Evolutionary conservation across 1,140 invertebrate genomes (phyloP).

Genomic region (Pseudomyrmex gracilis): DNA sequence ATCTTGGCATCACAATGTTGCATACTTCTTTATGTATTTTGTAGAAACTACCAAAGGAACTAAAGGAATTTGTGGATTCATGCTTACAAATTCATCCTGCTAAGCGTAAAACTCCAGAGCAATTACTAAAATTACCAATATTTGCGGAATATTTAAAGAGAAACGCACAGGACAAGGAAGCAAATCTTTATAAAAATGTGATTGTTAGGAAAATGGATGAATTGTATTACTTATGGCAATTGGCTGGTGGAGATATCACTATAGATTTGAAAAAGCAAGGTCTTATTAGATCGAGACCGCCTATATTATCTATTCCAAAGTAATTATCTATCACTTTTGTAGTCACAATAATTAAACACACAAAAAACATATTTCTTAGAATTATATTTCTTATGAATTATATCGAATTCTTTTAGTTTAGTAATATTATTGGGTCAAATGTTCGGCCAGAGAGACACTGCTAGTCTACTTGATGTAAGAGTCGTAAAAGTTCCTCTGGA

Average conservation of each 20-base stretch:
- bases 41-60: constrained; percentile 87
- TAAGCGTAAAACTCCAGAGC: constrained; percentile 87
- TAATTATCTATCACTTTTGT: constrained; percentile 78
- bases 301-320: constrained; percentile 92
- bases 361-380: not conserved
- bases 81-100: constrained; percentile 90
- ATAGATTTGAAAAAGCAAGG: constrained; percentile 96
- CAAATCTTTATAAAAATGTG: constrained; percentile 83
- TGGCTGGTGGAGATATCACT: constrained; percentile 97
- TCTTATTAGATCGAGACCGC: constrained; percentile 92
- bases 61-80: constrained; percentile 89
- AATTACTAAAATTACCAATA: constrained; percentile 86
- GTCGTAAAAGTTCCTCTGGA: constrained; percentile 93
- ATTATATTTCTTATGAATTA: constrained; percentile 1
- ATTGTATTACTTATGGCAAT: constrained; percentile 97
- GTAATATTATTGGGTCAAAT: constrained; percentile 92
- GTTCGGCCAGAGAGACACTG: constrained; percentile 92
- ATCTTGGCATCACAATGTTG: constrained; percentile 33
- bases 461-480: constrained; percentile 92
- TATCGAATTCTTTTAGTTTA: constrained; percentile 87
- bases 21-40: constrained; percentile 43
- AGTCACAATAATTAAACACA: not conserved
- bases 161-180: constrained; percentile 76
- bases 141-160: constrained; percentile 82
- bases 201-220: constrained; percentile 90